Conservation (phyloP, 2,888 invertebrate species). For the Tachina grossa region DNA sequence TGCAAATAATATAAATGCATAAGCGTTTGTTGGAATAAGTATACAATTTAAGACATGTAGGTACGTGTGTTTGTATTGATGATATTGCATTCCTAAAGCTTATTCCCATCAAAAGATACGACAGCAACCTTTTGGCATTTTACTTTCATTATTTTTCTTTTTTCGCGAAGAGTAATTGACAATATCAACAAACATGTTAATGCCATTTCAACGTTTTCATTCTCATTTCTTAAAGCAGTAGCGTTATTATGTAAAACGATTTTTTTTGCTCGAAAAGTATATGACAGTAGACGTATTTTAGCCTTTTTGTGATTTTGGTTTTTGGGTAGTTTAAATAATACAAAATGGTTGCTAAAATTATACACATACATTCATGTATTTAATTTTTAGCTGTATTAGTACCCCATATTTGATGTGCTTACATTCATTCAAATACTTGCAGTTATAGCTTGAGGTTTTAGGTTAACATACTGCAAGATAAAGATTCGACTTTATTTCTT, state of each 20-base stretch:
- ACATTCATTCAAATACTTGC: not conserved
- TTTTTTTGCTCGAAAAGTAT: slow-evolving; percentile 18
- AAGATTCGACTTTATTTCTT: slow-evolving; percentile 57
- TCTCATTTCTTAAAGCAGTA: slow-evolving; percentile 6
- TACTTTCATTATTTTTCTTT: slow-evolving; percentile 43
- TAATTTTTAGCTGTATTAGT: not conserved
- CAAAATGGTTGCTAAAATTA: slow-evolving; percentile 49
- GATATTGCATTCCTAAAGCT: slow-evolving; percentile 41
- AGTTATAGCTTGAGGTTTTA: slow-evolving; percentile 66
- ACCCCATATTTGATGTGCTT: not conserved
- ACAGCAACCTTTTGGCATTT: slow-evolving; percentile 63
- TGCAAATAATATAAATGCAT: not conserved
- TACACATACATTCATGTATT: slow-evolving; percentile 35
- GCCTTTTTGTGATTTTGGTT: slow-evolving; percentile 21
- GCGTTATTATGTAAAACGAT: slow-evolving; percentile 13
- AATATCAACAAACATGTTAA: slow-evolving; percentile 65
- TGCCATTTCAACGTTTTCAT: slow-evolving; percentile 49
- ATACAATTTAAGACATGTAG: not conserved
- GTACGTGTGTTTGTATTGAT: slow-evolving; percentile 33
- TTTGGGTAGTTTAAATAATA: slow-evolving; percentile 41
- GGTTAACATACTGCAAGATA: slow-evolving; percentile 66
- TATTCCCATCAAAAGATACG: slow-evolving; percentile 33
- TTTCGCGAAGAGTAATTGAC: slow-evolving; percentile 51
- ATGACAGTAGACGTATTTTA: slow-evolving; percentile 38
- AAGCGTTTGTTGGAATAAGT: not conserved